A percentile compares a stretch with the other conserved stretches of the same genome.
Evolutionary conservation across 1,140 invertebrate genomes (phyloP).

Genomic region (Brachionus plicatilis): DNA sequence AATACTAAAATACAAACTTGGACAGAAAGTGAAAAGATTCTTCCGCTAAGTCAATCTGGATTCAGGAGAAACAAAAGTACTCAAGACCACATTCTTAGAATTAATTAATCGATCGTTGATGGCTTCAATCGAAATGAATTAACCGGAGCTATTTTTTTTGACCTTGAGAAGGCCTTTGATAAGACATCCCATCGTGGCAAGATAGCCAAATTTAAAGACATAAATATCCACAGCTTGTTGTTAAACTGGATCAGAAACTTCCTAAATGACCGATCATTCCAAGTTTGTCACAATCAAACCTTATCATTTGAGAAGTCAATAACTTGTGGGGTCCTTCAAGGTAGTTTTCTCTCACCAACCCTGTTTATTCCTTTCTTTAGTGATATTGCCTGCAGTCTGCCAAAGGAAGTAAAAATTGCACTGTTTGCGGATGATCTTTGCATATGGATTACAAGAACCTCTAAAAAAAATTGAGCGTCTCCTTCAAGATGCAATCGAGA

Average conservation of each 20-base stretch:
- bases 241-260: conserved; percentile 2
- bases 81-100: conserved; percentile 47
- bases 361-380: background rate
- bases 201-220: conserved; percentile 46
- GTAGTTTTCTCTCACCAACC: background rate
- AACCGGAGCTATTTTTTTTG: conserved; percentile 47
- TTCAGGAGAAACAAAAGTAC: conserved; percentile 50
- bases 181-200: conserved; percentile 50
- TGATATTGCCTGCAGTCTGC: background rate
- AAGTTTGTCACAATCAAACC: background rate
- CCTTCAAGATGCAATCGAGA: too few species aligned
- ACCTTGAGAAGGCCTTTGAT: conserved; percentile 55
- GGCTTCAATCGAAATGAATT: conserved; percentile 48
- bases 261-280: background rate
- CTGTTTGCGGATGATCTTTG: background rate
- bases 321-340: background rate
- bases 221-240: background rate
- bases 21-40: background rate
- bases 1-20: background rate
- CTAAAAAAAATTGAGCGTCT: background rate
- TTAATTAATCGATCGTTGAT: conserved; percentile 47
- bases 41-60: conserved; percentile 39
- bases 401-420: background rate
- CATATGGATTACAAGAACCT: background rate
- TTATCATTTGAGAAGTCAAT: background rate